A percentile compares a stretch with the other conserved stretches of the same genome.
Evolutionary conservation across 2,888 invertebrate genomes (phyloP).

Genomic region (Stratiomys singularior): DNA sequence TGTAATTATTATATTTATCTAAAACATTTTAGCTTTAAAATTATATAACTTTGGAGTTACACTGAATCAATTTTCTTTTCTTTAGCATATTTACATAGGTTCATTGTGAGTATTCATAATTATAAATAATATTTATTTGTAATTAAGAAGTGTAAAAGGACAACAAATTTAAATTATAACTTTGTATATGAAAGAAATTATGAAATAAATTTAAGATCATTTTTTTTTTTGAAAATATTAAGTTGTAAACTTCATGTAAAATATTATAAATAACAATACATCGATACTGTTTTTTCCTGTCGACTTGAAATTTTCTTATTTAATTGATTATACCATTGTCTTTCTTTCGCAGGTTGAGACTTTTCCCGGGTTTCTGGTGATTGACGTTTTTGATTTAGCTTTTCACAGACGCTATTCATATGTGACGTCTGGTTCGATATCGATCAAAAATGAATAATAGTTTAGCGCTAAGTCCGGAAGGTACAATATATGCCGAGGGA

Average conservation of each 20-base stretch:
- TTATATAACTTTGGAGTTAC: constrained; percentile 17
- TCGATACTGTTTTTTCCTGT: constrained; percentile 36
- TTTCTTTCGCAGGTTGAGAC: no score
- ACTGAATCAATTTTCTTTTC: constrained; percentile 39
- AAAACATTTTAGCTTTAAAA: constrained; percentile 37
- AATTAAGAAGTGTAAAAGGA: constrained; percentile 43
- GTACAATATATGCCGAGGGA: no score
- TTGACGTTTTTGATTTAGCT: no score
- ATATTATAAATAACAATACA: constrained; percentile 39
- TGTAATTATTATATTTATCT: constrained; percentile 46
- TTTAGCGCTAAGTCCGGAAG: no score
- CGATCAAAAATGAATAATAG: no score
- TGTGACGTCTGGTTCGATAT: no score
- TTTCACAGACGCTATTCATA: no score
- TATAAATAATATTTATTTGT: constrained; percentile 49
- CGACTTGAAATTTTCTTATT: background rate
- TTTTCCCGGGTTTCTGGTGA: no score
- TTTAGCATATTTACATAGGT: constrained; percentile 19
- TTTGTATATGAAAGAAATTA: constrained; percentile 39
- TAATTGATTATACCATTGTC: no score
- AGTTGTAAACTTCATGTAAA: constrained; percentile 38
- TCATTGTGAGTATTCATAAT: constrained; percentile 43
- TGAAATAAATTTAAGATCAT: constrained; percentile 31
- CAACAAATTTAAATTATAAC: constrained; percentile 41
- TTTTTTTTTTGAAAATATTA: constrained; percentile 29